A percentile compares a stretch with the other conserved stretches of the same genome.
Evolutionary conservation across 2,888 invertebrate species (phyloP).

Genomic region (Lysandra bellargus): DNA sequence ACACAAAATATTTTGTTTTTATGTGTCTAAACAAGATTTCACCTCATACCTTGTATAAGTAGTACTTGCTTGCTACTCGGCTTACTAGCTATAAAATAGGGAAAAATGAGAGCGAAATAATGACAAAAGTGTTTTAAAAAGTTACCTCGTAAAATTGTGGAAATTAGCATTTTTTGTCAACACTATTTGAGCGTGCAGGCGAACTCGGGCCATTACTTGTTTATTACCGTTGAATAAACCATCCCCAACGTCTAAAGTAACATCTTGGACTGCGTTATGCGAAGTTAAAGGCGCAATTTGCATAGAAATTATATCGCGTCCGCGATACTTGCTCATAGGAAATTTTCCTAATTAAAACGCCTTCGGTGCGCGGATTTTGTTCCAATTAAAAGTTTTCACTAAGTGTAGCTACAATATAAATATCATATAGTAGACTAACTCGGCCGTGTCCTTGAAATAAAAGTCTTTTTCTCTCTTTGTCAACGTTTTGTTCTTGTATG

Average conservation of each 20-base stretch:
- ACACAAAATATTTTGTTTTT: background rate
- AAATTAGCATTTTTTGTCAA: conserved; percentile 2
- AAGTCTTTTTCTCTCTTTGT: no score
- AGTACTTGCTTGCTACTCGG: background rate
- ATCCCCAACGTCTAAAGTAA: conserved; percentile 50
- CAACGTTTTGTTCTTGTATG: no score
- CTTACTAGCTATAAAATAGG: background rate
- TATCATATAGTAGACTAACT: background rate
- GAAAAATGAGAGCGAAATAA: background rate
- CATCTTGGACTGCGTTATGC: conserved; percentile 57
- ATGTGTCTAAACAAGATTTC: background rate
- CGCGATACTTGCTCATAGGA: conserved; percentile 70
- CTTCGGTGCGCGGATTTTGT: conserved; percentile 73
- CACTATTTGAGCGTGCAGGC: background rate
- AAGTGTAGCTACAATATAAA: conserved; percentile 42
- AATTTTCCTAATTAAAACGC: conserved; percentile 79
- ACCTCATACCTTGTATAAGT: background rate
- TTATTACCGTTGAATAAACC: conserved; percentile 40
- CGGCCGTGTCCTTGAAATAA: no score
- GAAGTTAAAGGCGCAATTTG: conserved; percentile 78
- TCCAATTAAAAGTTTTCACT: conserved; percentile 76
- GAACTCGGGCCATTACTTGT: conserved; percentile 32
- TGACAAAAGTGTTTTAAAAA: background rate
- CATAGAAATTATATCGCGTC: conserved; percentile 78
- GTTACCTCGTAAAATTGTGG: background rate